These are phyloP conservation scores for Ceuthmochares aereus DNA, from an alignment of 2,113 vertebrate genomes.

Conservation along the genomic window DNA sequence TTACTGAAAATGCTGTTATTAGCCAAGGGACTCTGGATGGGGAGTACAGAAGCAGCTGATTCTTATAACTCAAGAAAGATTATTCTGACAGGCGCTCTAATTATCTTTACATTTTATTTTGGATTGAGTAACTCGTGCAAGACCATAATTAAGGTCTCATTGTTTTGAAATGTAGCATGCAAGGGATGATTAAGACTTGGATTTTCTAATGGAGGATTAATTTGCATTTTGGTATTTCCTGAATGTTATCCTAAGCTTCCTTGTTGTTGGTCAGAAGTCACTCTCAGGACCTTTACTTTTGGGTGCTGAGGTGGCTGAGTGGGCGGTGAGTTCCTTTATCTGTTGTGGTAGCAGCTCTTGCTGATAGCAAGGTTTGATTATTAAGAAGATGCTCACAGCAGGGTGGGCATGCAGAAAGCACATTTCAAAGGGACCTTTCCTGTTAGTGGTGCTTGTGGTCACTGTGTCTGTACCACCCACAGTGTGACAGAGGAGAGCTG, in stretches of 20 bases:
- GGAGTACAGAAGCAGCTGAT: constrained; percentile 1
- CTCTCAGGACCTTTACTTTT: neutral
- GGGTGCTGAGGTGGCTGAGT: neutral
- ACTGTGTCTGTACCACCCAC: rapidly evolving
- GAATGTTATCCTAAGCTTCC: neutral
- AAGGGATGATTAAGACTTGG: neutral
- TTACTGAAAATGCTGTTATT: constrained; percentile 47
- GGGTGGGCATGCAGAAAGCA: neutral
- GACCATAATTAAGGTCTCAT: constrained; percentile 1
- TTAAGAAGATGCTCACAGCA: neutral
- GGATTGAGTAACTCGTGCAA: neutral
- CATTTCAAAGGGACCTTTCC: neutral
- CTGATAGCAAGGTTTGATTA: neutral
- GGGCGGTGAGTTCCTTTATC: neutral
- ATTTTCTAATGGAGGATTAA: constrained; percentile 1
- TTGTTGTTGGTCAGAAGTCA: neutral
- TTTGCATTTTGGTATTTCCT: neutral
- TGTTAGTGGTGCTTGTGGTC: rapidly evolving
- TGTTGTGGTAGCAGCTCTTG: neutral
- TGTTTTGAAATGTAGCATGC: constrained; percentile 16
- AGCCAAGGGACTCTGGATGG: constrained; percentile 4
- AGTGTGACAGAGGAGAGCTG: neutral
- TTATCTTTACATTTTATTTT: constrained; percentile 44
- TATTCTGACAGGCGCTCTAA: constrained; percentile 50
- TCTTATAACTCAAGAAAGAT: constrained; percentile 41